Conservation (phyloP, 30 jellyfish, hydroid and myxozoan genomes). For the Aurelia aurita region DNA sequence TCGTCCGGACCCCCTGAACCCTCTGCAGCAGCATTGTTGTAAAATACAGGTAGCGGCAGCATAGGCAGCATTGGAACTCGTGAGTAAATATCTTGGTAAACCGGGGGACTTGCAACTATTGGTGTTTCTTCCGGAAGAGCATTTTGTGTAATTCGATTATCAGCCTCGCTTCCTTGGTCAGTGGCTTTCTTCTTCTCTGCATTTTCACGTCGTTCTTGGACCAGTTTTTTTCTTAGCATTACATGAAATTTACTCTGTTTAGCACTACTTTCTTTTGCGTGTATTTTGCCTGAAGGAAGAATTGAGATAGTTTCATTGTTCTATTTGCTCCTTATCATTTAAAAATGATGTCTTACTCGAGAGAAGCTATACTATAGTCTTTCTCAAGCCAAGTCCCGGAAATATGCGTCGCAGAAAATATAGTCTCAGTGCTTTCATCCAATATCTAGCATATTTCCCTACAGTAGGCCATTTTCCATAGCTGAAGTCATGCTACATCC, state of each 20-base stretch:
- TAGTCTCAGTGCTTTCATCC: too few relatives aligned
- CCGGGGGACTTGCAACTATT: slow-evolving; percentile 72
- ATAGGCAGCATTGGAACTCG: slow-evolving; percentile 74
- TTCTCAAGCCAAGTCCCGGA: too few relatives aligned
- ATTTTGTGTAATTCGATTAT: slow-evolving; percentile 59
- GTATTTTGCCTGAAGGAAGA: slow-evolving; percentile 24
- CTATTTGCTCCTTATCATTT: neutral
- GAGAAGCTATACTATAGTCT: too few relatives aligned
- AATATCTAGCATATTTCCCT: too few relatives aligned
- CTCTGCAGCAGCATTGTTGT: slow-evolving; percentile 29
- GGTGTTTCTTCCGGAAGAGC: slow-evolving; percentile 63
- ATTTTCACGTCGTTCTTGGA: slow-evolving; percentile 56
- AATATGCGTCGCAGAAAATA: too few relatives aligned
- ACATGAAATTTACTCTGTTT: slow-evolving; percentile 59
- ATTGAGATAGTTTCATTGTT: neutral
- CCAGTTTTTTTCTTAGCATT: slow-evolving; percentile 66
- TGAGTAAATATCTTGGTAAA: slow-evolving; percentile 72
- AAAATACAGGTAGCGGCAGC: slow-evolving; percentile 77
- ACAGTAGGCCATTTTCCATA: too few relatives aligned
- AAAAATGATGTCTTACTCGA: too few relatives aligned
- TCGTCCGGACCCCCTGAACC: slow-evolving; percentile 57
- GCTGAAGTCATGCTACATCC: too few relatives aligned
- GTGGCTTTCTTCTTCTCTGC: slow-evolving; percentile 47
- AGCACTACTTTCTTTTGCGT: slow-evolving; percentile 18
- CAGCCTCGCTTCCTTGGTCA: slow-evolving; percentile 50